Conservation (phyloP, 2,113 vertebrate genomes). For the Lophura nycthemera region DNA sequence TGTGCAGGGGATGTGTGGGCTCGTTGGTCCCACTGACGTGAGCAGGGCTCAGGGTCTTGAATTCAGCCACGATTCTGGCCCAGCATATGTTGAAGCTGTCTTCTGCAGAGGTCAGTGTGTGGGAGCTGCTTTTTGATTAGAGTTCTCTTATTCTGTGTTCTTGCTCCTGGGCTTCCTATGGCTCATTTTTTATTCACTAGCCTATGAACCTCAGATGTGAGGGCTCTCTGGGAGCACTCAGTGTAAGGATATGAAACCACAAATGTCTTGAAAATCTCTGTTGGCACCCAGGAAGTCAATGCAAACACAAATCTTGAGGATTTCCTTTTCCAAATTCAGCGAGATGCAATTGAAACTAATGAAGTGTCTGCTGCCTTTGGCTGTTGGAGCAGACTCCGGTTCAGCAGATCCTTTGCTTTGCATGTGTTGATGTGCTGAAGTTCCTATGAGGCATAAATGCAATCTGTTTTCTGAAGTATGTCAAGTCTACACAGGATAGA, state of each 20-base stretch:
- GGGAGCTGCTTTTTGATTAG: background rate
- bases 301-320: background rate
- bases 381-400: background rate
- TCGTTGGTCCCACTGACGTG: background rate
- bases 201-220: background rate
- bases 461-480: background rate
- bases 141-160: background rate
- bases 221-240: accelerated
- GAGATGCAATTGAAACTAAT: background rate
- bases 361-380: background rate
- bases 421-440: background rate
- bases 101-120: background rate
- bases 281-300: slow-evolving; percentile 11
- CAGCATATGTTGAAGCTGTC: background rate
- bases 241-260: background rate
- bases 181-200: background rate
- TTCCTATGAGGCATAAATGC: background rate
- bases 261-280: background rate
- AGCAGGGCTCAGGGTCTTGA: background rate
- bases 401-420: background rate
- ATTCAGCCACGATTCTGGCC: background rate
- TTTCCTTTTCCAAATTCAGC: background rate
- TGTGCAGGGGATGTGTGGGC: background rate
- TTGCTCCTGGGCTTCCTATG: background rate
- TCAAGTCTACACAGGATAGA: accelerated